Percentiles rank a stretch among this genome's conserved stretches.
Evolutionary conservation across 2,113 vertebrate genomes (phyloP).

Genomic region (Malurus elegans): DNA sequence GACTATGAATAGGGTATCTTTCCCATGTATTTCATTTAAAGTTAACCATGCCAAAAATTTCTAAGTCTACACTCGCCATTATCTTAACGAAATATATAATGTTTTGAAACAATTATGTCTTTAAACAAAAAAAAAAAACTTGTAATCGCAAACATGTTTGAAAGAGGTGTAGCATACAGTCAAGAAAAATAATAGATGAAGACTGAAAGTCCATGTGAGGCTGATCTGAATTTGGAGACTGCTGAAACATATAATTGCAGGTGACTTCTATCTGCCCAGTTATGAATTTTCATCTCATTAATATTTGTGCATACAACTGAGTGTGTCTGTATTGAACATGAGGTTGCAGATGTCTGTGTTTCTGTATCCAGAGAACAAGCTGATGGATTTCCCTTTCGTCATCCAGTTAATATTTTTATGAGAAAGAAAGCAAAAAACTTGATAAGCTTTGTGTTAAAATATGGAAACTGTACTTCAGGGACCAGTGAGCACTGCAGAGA

Average conservation of each 20-base stretch:
- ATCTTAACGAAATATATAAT: neutral
- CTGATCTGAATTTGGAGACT: neutral
- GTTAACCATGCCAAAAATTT: neutral
- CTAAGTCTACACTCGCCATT: neutral
- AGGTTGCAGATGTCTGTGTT: neutral
- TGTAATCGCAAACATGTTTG: fast-evolving
- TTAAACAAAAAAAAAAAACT: neutral
- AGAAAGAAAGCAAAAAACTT: neutral
- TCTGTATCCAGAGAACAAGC: neutral
- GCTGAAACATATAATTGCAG: neutral
- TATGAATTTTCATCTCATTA: neutral
- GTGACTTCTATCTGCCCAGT: neutral
- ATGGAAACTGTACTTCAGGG: neutral
- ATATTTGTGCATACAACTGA: neutral
- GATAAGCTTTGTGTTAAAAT: neutral
- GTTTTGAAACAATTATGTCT: neutral
- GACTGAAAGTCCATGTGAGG: neutral
- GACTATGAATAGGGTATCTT: neutral
- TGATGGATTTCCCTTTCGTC: neutral
- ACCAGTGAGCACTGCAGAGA: neutral
- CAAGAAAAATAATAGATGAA: neutral
- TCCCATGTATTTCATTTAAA: neutral
- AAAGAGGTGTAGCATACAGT: neutral
- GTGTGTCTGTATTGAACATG: neutral
- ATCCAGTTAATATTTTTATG: neutral